Conservation (phyloP, 2,888 invertebrate species). For the Leistus spinibarbis region DNA sequence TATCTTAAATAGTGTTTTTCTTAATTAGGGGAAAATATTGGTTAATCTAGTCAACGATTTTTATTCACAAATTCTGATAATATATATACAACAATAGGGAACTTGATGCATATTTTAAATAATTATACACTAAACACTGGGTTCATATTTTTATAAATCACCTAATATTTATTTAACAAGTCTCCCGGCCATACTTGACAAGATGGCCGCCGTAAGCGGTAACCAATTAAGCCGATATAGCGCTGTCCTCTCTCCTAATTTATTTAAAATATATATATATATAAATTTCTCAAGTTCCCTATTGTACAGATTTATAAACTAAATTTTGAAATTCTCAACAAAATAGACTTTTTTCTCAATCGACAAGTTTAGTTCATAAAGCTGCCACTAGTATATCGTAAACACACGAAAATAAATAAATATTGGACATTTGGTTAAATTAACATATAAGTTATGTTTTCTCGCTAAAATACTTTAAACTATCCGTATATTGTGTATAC, state of each 20-base stretch:
- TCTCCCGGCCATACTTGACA: too few species aligned
- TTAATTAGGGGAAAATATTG: background rate
- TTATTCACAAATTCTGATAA: background rate
- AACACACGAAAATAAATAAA: background rate
- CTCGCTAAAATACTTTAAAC: background rate
- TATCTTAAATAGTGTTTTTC: background rate
- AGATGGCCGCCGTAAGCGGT: background rate
- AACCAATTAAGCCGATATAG: too few species aligned
- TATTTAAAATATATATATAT: too few species aligned
- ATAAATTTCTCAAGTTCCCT: background rate
- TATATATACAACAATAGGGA: background rate
- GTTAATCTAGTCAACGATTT: background rate
- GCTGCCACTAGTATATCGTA: background rate
- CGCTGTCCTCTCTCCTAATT: too few species aligned
- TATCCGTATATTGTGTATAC: background rate
- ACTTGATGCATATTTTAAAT: background rate
- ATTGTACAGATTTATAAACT: background rate
- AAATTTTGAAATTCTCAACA: too few species aligned
- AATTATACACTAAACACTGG: background rate
- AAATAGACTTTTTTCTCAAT: too few species aligned
- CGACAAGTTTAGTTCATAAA: background rate
- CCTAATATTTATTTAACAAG: too few species aligned
- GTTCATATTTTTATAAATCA: too few species aligned
- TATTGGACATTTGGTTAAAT: background rate
- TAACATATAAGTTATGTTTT: background rate